Evolutionary conservation across 2,888 invertebrate species (phyloP), one percentile per base, ranked within the genome.

Genomic region (Thymelicus lineola): DNA sequence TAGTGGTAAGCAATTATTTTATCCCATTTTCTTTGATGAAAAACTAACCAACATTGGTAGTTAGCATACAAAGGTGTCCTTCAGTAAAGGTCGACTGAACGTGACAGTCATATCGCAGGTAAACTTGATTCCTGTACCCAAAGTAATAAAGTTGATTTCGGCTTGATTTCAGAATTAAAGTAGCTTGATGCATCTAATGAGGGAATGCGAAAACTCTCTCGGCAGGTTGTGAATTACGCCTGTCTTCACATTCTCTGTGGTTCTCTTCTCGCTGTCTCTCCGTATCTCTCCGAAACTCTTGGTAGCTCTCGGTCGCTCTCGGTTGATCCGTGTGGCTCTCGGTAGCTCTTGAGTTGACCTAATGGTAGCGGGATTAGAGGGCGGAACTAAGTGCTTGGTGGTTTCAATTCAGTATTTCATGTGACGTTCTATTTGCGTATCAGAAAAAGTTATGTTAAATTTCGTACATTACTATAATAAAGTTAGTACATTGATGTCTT

Each of bases 1-100:
- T 55, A 6, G 60, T 67, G 53, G 60, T 68, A 68, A 68, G 46
- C 62, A 68, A 57, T 62, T 68, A 68, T 62, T 57, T 68, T 36
- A 68, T 62, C 55, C 46, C 45, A 62, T 68, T 68, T 68, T 68
- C 55, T 68, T 67, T 68, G 55, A 68, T 46, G 62, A 36, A 62
- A 68, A 68, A 62, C 68, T 68, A 68, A 68, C 68, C 53, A 67
- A 60, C 60, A 55, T 48, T 57, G 36, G 68, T 68, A 62, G 57
- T 68, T 62, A 55, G 20, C 53, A 61, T 28, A 62, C 61, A 67
- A 62, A 61, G 61, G 20, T 46, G 42, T 68, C 53, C 46, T 61
- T 36, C 14, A 68, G 67, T 7, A 7, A 46, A 62, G 59, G 59
- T 15, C 50, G 60, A 42, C 38, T 38, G 42, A 50, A 60, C 28